Base-by-base conservation (phyloP, 1,140 invertebrate species). In the Apocrypta bakeri region DNA sequence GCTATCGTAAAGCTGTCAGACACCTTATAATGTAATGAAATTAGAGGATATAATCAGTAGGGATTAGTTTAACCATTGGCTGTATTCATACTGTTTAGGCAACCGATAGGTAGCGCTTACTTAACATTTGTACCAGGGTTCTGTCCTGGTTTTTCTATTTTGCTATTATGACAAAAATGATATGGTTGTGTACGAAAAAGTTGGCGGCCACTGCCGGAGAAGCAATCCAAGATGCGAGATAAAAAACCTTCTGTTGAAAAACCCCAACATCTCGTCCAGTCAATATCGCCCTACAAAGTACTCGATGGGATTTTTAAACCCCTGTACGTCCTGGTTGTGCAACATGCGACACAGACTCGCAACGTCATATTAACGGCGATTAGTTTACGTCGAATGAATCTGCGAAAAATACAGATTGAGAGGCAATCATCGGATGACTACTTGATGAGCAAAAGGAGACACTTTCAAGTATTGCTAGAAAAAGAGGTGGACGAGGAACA, bases 271-370 rank as follows among this genome's bases (percentile, higher is more conserved):
- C 88, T 95, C 33, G 89, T 91, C 1, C 89, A 93, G 68, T 93
- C 93, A 63, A 91, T 93, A 68, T 96, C 95, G 0, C 88, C 92
- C 0, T 93, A 91, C 56, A 94, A 94, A 85, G 81, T 91, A 25
- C 89, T 95, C 4, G 93, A 94, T 89, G 91, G 93, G 74, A 88
- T 92, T 40, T 91, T 95, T 12, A 93, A 93, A 79, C 95, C 95
- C 0, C 87, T 91, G 64, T 96, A 94, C 85, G 93, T 89, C 2
- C 73, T 91, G 8, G n/a, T 85, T 1, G 80, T 88, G 6, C 84
- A 87, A 77, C 83, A 86, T 83, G 85, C 86, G 0, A 73, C 87
- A 4, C 84, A 87, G 31, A 85, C 73, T 17, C 85, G 85, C 2
- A 85, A 81, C 11, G 68, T 83, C 7, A 76, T 87, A 21, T 86